Conservation (phyloP, 2,888 invertebrate genomes). For the Ophonus ardosiacus region DNA sequence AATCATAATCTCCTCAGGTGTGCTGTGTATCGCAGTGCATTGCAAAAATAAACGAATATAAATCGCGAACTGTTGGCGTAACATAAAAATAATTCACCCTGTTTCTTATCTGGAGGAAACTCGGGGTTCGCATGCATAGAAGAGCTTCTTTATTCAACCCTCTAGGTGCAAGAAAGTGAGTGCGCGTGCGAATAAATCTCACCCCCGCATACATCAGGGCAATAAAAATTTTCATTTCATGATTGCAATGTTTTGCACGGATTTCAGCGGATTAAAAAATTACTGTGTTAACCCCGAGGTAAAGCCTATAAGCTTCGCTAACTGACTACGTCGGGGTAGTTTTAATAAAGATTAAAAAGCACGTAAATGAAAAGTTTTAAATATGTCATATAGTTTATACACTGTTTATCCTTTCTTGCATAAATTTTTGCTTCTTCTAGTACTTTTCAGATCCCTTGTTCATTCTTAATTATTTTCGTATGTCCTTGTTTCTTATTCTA, state of each 20-base stretch:
- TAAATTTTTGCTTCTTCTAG: too few relatives aligned
- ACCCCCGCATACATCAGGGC: neutral
- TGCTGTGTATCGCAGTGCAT: neutral
- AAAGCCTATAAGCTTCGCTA: slow-evolving; percentile 39
- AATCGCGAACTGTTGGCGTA: neutral
- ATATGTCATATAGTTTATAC: too few relatives aligned
- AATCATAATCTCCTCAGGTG: neutral
- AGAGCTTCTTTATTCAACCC: neutral
- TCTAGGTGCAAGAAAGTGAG: too few relatives aligned
- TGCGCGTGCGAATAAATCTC: neutral
- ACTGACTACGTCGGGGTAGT: neutral
- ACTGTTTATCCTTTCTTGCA: too few relatives aligned
- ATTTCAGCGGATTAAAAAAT: slow-evolving; percentile 50
- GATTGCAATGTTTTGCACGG: slow-evolving; percentile 47
- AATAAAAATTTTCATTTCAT: slow-evolving; percentile 49
- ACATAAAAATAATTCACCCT: neutral
- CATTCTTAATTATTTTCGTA: too few relatives aligned
- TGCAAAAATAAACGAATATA: neutral
- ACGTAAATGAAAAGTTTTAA: neutral
- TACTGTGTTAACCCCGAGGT: slow-evolving; percentile 37
- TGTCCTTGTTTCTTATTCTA: too few relatives aligned
- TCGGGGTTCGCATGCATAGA: neutral
- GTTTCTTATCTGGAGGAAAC: neutral
- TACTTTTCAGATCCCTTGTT: too few relatives aligned
- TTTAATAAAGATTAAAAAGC: neutral